Evolutionary conservation across 2,888 invertebrate genomes (phyloP).

Genomic region (Gibbula magus): DNA sequence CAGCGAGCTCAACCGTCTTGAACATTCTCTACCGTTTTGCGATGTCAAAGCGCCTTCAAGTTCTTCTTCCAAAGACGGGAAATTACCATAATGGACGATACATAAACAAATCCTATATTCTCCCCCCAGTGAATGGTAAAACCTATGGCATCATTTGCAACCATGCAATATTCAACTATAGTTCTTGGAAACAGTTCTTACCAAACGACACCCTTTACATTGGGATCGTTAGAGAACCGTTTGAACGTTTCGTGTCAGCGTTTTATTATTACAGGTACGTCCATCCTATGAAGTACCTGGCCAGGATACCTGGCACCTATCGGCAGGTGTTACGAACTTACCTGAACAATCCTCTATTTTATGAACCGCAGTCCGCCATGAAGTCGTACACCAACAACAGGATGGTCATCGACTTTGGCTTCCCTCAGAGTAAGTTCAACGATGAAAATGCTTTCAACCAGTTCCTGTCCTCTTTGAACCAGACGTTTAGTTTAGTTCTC

Average conservation of each 20-base stretch:
- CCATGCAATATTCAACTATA: constrained; percentile 50
- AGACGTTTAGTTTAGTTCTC: not conserved
- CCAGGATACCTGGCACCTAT: not conserved
- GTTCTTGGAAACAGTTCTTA: constrained; percentile 40
- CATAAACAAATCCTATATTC: constrained; percentile 30
- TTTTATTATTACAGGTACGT: constrained; percentile 40
- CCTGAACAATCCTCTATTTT: constrained; percentile 44
- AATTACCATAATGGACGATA: constrained; percentile 45
- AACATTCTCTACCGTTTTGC: constrained; percentile 52
- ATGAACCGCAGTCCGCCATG: constrained; percentile 34
- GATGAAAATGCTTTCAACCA: not conserved
- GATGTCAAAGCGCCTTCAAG: constrained; percentile 37
- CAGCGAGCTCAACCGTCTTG: constrained; percentile 50
- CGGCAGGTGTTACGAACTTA: constrained; percentile 36
- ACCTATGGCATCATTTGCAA: constrained; percentile 50
- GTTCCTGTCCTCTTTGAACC: not conserved
- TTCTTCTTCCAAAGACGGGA: constrained; percentile 45
- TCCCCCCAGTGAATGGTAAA: constrained; percentile 43
- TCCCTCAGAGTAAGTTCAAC: constrained; percentile 34
- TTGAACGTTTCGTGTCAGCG: constrained; percentile 49
- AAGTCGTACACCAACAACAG: constrained; percentile 51
- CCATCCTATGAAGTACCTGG: not conserved
- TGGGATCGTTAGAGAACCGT: constrained; percentile 55
- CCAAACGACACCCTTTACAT: constrained; percentile 50
- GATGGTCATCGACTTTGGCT: constrained; percentile 51